phyloP scores from a whole-genome alignment of 2,888 invertebrate genomes.

The Cremastobaeus sp. region DNA sequence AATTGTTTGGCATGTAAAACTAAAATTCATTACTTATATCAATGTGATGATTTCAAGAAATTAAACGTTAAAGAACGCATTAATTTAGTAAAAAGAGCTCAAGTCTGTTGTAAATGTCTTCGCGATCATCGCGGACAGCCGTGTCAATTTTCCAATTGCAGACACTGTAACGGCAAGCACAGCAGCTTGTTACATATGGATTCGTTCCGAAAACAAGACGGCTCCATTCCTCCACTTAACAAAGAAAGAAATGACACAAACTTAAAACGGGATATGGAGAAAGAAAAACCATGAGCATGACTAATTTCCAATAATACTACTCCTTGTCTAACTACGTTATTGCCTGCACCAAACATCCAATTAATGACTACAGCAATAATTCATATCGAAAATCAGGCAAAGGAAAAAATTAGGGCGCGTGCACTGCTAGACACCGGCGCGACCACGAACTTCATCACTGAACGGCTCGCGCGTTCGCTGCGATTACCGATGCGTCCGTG shows the following conservation, averaged over 20 bases:
- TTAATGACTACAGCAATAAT: too few relatives aligned
- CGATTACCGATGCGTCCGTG: background rate
- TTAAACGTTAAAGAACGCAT: background rate
- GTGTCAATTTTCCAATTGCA: background rate
- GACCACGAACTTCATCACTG: background rate
- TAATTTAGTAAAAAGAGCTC: background rate
- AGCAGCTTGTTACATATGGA: conserved; percentile 19
- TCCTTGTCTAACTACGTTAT: too few relatives aligned
- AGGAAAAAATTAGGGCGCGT: too few relatives aligned
- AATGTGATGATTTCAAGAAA: background rate
- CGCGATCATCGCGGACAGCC: background rate
- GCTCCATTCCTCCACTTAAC: too few relatives aligned
- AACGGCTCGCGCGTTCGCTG: background rate
- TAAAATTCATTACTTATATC: background rate
- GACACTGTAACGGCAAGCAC: background rate
- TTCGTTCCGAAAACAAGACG: too few relatives aligned
- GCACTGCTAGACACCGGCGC: conserved; percentile 2
- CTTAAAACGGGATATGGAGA: too few relatives aligned
- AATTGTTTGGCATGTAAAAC: background rate
- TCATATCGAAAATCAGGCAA: too few relatives aligned
- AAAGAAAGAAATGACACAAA: too few relatives aligned
- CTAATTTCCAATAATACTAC: too few relatives aligned
- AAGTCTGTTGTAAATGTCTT: background rate
- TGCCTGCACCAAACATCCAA: too few relatives aligned
- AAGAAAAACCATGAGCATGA: too few relatives aligned